Evolutionary conservation across 1,140 invertebrate genomes (phyloP), one percentile per base, ranked within the genome.

Genomic region (Araneus ventricosus): DNA sequence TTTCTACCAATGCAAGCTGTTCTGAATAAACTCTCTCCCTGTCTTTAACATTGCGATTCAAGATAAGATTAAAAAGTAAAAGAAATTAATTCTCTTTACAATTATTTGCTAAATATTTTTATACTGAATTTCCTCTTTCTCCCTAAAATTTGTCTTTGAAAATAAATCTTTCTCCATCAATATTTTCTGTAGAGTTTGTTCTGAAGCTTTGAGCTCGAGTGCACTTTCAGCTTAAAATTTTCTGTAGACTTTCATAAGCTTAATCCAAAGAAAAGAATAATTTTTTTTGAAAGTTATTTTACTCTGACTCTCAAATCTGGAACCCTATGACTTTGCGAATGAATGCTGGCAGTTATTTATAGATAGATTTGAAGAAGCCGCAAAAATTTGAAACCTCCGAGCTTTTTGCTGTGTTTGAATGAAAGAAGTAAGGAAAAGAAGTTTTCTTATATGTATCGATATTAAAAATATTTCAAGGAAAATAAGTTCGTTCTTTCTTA

Each of bases 391-490:
- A n/a, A 22, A 22, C 8, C 24, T 5, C 30, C 27, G 2, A 17
- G 14, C 14, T 17, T 70, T 70, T 70, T 70, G n/a, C 6, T 70
- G 4, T 70, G 27, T 30, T 75, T 20, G 70, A 75, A 30, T 75
- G 70, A 75, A 75, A 75, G 30, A 75, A 75, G 6, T 34, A 30
- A 22, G 30, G 30, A 14, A 37, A 75, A 63, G n/a, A 63, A 75
- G 30, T 37, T 75, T 75, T 75, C 70, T 75, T 75, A 17, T 37
- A 37, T 37, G 70, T 75, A 75, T n/a, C n/a, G n/a, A n/a, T n/a
- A n/a, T 75, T 34, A 75, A 75, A 75, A 34, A 75, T 75, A 34
- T 75, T 75, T 75, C 70, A 75, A 75, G 70, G 30, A 75, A 75
- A 75, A 37, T 75, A 37, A 75, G 30, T 34, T 63, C 45, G 10